A percentile compares a stretch with the other conserved stretches of the same genome.
phyloP scores from a whole-genome alignment of 2,797 vertebrate genomes.

The Takifugu ocellatus region DNA sequence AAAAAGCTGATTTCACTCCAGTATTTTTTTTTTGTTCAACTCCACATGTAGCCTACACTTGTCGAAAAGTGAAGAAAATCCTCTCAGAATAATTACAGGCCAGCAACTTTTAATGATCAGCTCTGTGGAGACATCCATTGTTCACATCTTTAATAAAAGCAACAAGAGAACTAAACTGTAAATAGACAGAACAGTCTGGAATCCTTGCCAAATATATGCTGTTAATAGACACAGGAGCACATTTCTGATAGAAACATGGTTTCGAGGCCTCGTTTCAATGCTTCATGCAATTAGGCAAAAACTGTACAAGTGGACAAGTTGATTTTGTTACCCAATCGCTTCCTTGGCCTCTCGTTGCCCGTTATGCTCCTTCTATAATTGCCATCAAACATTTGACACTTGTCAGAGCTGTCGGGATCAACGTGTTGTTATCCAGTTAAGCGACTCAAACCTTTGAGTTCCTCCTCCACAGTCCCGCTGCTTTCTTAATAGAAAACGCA shows the following conservation, averaged over 20 bases:
- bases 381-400: slow-evolving; percentile 4
- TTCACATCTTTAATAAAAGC: slow-evolving; percentile 29
- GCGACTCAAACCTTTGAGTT: slow-evolving; percentile 1
- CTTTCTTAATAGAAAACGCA: neutral
- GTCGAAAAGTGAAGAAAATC: slow-evolving; percentile 14
- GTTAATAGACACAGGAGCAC: neutral
- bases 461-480: neutral
- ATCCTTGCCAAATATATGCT: neutral
- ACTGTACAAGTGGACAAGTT: neutral
- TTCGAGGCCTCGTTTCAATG: neutral
- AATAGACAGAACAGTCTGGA: neutral
- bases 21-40: no score
- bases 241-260: neutral
- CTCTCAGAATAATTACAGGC: slow-evolving; percentile 50
- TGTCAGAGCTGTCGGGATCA: slow-evolving; percentile 9
- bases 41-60: no score
- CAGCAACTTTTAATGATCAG: slow-evolving; percentile 51
- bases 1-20: no score
- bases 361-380: slow-evolving; percentile 1
- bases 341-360: neutral
- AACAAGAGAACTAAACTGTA: neutral
- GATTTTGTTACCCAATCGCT: neutral
- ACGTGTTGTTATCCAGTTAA: neutral
- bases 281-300: neutral
- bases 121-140: slow-evolving; percentile 42